Conservation (phyloP, 2,113 vertebrate genomes). For the Dasypus novemcinctus region DNA sequence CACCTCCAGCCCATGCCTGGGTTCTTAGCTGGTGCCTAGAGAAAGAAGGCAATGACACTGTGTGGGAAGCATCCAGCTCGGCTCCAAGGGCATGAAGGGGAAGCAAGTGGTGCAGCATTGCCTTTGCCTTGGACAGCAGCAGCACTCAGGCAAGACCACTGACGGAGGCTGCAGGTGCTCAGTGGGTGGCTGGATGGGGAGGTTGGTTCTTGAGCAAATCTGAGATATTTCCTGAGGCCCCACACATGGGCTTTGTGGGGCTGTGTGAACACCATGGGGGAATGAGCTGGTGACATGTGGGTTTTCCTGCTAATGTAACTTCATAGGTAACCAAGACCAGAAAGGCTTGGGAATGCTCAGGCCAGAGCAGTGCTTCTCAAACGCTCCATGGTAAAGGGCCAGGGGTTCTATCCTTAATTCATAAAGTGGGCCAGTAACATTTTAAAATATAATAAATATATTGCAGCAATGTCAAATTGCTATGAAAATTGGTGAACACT, state of each 20-base stretch:
- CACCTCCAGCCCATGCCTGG: not conserved
- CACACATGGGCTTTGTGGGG: not conserved
- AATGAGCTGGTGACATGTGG: not conserved
- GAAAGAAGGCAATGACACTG: not conserved
- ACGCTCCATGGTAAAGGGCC: not conserved
- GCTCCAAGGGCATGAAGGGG: not conserved
- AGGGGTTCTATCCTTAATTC: not conserved
- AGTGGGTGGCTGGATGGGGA: not conserved
- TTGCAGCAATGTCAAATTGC: not conserved
- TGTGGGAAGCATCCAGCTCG: not conserved
- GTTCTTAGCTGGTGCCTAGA: not conserved
- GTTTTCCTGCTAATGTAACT: not conserved
- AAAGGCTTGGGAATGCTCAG: not conserved
- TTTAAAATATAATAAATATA: conserved; percentile 14
- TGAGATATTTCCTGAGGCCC: not conserved
- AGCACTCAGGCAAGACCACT: not conserved
- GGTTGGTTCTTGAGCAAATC: not conserved
- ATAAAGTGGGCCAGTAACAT: not conserved
- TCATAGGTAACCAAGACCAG: not conserved
- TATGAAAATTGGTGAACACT: not conserved
- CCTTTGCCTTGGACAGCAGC: not conserved
- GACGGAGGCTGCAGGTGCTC: accelerated
- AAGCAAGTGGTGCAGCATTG: accelerated
- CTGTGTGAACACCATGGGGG: not conserved
- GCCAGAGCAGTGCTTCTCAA: not conserved